These are phyloP conservation scores for Crotalus viridis DNA, from an alignment of 2,113 vertebrate species.

Conservation along the genomic window DNA sequence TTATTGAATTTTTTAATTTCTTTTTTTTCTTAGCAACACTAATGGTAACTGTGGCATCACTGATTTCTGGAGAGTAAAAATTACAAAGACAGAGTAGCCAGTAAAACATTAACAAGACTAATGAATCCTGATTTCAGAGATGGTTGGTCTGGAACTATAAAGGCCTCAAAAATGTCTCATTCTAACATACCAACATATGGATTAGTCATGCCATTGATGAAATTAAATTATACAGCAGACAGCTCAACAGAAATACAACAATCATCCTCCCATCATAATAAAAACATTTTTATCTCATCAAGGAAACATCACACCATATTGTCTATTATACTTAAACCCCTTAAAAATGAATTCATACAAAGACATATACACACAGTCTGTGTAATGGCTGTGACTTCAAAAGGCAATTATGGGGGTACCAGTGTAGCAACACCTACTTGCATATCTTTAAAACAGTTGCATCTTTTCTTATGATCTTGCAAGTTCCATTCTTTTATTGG, in stretches of 20 bases:
- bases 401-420: neutral
- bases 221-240: neutral
- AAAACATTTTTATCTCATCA: neutral
- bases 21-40: neutral
- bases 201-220: neutral
- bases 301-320: neutral
- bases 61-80: neutral
- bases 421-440: neutral
- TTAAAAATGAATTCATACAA: neutral
- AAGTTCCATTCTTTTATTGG: neutral
- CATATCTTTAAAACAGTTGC: neutral
- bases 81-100: neutral
- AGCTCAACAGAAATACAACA: neutral
- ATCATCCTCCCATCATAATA: neutral
- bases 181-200: neutral
- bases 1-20: conserved; percentile 5
- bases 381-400: neutral
- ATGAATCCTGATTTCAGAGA: neutral
- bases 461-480: neutral
- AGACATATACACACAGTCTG: neutral
- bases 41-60: neutral
- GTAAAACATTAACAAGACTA: neutral
- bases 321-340: neutral
- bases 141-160: neutral
- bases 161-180: neutral